phyloP scores from a whole-genome alignment of 2,797 vertebrate species.

The Poecile montanus region DNA sequence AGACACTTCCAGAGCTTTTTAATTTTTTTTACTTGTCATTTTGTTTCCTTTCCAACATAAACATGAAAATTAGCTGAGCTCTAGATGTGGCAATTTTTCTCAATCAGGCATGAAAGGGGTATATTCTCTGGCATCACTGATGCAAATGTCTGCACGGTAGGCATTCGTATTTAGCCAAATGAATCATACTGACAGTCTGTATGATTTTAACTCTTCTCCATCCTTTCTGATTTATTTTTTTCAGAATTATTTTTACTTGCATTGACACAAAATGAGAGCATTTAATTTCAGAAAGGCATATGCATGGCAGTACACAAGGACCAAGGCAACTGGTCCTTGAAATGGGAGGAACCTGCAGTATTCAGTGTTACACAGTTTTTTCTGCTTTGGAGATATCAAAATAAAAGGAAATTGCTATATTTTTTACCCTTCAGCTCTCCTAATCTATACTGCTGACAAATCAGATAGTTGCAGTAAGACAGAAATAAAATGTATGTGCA shows the following conservation, averaged over 20 bases:
- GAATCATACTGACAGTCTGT: neutral
- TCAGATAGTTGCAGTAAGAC: neutral
- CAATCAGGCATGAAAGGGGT: neutral
- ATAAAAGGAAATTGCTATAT: neutral
- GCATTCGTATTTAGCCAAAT: neutral
- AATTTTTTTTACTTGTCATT: neutral
- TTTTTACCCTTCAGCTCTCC: neutral
- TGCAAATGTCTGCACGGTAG: neutral
- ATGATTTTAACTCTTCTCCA: neutral
- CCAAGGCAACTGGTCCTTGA: neutral
- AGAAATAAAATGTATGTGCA: neutral
- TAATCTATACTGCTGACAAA: constrained; percentile 13
- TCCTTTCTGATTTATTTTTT: neutral
- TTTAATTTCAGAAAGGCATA: neutral
- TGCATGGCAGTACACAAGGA: neutral
- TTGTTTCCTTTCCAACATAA: neutral
- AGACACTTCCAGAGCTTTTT: neutral
- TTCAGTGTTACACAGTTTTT: neutral
- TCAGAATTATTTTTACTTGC: neutral
- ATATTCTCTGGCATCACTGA: neutral
- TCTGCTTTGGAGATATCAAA: neutral
- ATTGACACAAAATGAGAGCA: neutral
- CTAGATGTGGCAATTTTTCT: constrained; percentile 23
- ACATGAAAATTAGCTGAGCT: constrained; percentile 2
- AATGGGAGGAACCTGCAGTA: neutral